Conservation (phyloP, 1,140 invertebrate species). For the Hyles vespertilio region DNA sequence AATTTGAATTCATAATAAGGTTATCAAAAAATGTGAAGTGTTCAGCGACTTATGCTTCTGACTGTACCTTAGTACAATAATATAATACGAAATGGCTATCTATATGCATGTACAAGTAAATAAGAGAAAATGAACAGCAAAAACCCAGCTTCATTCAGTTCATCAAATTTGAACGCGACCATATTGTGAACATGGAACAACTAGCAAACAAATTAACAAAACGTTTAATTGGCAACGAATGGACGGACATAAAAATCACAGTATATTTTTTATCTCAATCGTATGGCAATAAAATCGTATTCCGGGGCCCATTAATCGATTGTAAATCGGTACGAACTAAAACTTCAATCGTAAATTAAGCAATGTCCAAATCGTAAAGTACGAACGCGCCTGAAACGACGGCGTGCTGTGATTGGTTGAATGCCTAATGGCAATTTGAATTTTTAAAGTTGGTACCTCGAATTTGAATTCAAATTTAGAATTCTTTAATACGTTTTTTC, state of each 20-base stretch:
- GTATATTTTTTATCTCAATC: constrained; percentile 5
- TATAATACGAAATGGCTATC: no score
- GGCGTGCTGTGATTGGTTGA: constrained; percentile 21
- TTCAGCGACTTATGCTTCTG: no score
- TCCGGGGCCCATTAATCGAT: constrained; percentile 24
- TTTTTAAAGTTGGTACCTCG: constrained; percentile 6
- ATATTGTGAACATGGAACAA: no score
- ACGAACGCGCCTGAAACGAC: constrained; percentile 17
- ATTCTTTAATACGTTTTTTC: no score
- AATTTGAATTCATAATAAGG: no score
- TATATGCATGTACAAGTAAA: no score
- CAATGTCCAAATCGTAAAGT: constrained; percentile 26
- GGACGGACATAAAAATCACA: constrained; percentile 5
- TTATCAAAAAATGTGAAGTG: no score
- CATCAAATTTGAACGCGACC: no score
- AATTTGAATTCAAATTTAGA: constrained; percentile 2
- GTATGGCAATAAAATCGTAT: constrained; percentile 12
- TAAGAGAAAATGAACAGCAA: no score
- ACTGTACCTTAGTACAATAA: no score
- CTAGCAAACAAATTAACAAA: no score
- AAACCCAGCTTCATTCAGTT: no score
- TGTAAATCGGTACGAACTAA: constrained; percentile 27
- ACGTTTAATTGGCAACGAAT: background rate
- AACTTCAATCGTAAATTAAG: constrained; percentile 34
- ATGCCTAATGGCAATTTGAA: constrained; percentile 13